A percentile compares a stretch with the other conserved stretches of the same genome.
Evolutionary conservation across 2,888 invertebrate species (phyloP).

Genomic region (Philereme transversata): DNA sequence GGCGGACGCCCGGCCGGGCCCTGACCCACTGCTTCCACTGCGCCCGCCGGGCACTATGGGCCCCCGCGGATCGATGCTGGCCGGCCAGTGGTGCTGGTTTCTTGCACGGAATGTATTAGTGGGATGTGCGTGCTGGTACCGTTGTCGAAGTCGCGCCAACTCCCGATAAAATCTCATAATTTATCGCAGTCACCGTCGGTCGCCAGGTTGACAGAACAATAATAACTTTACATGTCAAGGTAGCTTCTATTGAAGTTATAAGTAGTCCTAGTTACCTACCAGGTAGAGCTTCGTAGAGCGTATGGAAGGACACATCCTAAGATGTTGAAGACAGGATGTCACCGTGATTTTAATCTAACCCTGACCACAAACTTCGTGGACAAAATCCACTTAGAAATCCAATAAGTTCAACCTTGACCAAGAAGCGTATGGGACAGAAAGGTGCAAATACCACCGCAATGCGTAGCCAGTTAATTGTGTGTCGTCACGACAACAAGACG

Average conservation of each 20-base stretch:
- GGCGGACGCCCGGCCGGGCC: constrained; percentile 42
- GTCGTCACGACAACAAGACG: constrained; percentile 44
- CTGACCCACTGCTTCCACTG: constrained; percentile 37
- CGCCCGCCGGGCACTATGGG: constrained; percentile 18
- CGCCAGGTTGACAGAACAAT: constrained; percentile 52
- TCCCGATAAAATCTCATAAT: constrained; percentile 37
- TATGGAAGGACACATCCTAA: too few species aligned
- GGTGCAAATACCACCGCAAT: constrained; percentile 47
- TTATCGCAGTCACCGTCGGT: constrained; percentile 37
- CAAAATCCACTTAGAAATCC: background rate
- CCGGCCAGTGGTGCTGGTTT: constrained; percentile 8
- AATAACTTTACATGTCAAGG: constrained; percentile 59
- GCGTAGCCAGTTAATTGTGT: constrained; percentile 47
- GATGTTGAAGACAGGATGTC: too few species aligned
- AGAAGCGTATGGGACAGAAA: constrained; percentile 37
- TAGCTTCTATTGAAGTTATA: constrained; percentile 2
- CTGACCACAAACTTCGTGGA: background rate
- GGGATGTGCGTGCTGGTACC: constrained; percentile 12
- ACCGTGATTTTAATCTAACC: background rate
- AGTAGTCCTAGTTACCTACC: background rate
- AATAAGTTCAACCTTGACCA: background rate
- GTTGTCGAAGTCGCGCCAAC: constrained; percentile 37
- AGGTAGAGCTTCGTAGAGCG: too few species aligned
- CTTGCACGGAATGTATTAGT: constrained; percentile 4
- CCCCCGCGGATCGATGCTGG: background rate